Evolutionary conservation across 2,113 vertebrate genomes (phyloP).

Genomic region (Pomatostomus ruficeps): DNA sequence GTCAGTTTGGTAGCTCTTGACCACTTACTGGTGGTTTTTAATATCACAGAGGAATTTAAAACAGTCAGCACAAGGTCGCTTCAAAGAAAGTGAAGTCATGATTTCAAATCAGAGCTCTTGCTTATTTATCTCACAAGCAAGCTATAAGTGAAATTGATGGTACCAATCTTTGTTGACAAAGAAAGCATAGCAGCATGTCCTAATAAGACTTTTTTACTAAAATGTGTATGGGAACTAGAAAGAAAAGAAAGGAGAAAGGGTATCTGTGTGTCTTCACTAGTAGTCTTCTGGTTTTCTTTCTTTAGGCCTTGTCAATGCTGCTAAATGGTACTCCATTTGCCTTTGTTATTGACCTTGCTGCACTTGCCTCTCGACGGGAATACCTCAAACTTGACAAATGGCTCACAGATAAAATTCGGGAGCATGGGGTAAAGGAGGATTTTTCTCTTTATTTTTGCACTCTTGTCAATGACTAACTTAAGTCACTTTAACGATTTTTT

Average conservation of each 20-base stretch:
- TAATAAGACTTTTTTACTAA: background rate
- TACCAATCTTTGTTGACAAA: background rate
- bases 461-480: constrained; percentile 10
- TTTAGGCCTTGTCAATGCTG: constrained; percentile 98
- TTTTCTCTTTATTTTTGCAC: constrained; percentile 49
- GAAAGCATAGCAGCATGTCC: background rate
- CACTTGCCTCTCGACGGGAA: constrained; percentile 99
- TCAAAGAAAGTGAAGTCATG: background rate
- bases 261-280: constrained; percentile 32
- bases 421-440: constrained; percentile 88
- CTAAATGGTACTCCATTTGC: constrained; percentile 99
- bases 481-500: background rate
- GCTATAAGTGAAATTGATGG: background rate
- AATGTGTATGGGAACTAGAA: background rate
- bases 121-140: background rate
- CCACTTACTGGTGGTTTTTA: background rate
- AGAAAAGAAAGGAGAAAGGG: background rate
- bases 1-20: background rate
- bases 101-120: background rate
- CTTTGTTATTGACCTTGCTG: constrained; percentile 99
- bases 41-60: background rate
- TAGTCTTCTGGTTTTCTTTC: constrained; percentile 48
- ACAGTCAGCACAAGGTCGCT: background rate
- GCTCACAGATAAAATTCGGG: constrained; percentile 99
- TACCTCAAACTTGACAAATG: constrained; percentile 99